Evolutionary conservation across 2,113 vertebrate species (phyloP), one percentile per base, ranked within the genome.

Genomic region (Lasiurus cinereus): DNA sequence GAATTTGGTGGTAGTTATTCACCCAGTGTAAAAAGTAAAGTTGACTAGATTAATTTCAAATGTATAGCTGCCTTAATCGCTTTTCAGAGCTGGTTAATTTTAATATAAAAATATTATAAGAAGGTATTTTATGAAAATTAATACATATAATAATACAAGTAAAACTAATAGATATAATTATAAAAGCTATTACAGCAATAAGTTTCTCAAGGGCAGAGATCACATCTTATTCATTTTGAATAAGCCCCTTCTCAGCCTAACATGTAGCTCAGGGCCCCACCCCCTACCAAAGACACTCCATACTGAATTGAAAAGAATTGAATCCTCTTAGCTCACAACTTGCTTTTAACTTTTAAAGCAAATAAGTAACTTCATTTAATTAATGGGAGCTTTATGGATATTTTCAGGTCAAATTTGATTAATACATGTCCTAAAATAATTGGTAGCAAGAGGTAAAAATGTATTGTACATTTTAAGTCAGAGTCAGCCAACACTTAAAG

Each of bases 31-130:
- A 92, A 27, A 94, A 66, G 73, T 69, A 74, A 59, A 80, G 18
- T 3, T 83, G 87, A 74, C 80, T 92, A 73, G 50, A 33, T 77
- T 46, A 78, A 50, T 36, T 80, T 70, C 27, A 66, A 64, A 69
- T 48, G 39, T 72, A 88, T 36, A 78, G 50, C 43, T 69, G 6
- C 54, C 39, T 80, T 72, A 52, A 36, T 78, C 5, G 59, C 46
- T 82, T 88, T 95, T 93, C 29, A 93, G 56, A 56, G 39, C 22
- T 92, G 8, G 43, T 43, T 31, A 79, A 87, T 54, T 83, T 82
- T 39, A 56, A 66, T 12, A 67, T 56, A 43, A 67, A 67, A 27
- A 54, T 56, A 24, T 29, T 76, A 0, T 67, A 92, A 79, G 27
- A 85, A 83, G 46, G 36, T 52, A 2, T 50, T 90, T 24, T 85